Evolutionary conservation across 2,888 invertebrate genomes (phyloP).

Genomic region (Aphodius sticticus): DNA sequence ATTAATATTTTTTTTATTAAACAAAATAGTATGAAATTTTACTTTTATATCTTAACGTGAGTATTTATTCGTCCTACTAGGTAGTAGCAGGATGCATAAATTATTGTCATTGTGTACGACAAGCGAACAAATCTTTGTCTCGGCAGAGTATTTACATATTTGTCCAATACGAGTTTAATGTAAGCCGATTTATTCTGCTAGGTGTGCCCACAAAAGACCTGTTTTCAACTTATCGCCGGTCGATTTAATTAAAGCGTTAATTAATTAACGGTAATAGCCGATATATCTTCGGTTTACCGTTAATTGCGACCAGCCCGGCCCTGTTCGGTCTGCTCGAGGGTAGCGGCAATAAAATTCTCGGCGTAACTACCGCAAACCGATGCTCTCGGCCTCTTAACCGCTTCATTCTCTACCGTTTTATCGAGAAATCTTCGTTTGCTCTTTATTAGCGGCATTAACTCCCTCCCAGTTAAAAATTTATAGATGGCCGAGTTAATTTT

Average conservation of each 20-base stretch:
- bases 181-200: neutral
- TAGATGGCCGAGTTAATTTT: neutral
- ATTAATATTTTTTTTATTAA: too few species aligned
- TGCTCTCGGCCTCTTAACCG: conserved; percentile 4
- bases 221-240: conserved; percentile 22
- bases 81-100: too few species aligned
- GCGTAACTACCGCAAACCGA: neutral
- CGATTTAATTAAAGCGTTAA: conserved; percentile 22
- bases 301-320: conserved; percentile 16
- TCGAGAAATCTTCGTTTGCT: neutral
- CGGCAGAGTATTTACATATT: neutral
- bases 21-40: too few species aligned
- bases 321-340: neutral
- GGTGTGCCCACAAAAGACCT: conserved; percentile 16
- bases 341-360: neutral
- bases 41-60: too few species aligned
- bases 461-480: neutral
- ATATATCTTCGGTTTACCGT: conserved; percentile 20
- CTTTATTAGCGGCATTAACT: neutral
- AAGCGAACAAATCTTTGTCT: too few species aligned
- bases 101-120: too few species aligned
- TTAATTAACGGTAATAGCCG: conserved; percentile 21
- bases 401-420: neutral
- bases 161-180: neutral
- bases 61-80: too few species aligned